phyloP scores from a whole-genome alignment of 2,113 vertebrate genomes.

The Dunckerocampus dactyliophorus region DNA sequence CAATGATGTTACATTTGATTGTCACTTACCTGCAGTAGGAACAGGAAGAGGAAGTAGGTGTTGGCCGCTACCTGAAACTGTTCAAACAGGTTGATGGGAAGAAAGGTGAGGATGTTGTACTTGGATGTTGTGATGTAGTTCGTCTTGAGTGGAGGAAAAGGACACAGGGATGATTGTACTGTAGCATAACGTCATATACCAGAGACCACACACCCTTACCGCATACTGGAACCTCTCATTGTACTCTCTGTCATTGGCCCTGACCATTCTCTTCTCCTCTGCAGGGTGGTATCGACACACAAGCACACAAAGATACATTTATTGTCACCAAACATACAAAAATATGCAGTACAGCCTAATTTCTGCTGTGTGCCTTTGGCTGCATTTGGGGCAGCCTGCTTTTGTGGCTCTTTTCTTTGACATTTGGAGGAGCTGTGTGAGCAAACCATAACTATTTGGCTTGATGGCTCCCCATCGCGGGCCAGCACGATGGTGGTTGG shows the following conservation, averaged over 20 bases:
- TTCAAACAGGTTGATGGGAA: constrained; percentile 95
- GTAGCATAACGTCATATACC: not conserved
- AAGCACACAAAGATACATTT: not conserved
- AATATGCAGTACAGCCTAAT: not conserved
- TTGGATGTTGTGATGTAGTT: constrained; percentile 97
- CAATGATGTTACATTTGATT: not conserved
- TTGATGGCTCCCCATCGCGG: no score
- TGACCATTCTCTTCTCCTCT: constrained; percentile 90
- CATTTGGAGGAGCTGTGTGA: no score
- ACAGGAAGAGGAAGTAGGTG: constrained; percentile 95
- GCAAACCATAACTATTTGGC: no score
- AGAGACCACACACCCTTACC: constrained; percentile 65
- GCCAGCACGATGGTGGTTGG: no score
- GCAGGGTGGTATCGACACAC: constrained; percentile 28
- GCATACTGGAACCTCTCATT: constrained; percentile 94
- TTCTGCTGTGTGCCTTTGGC: no score
- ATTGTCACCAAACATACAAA: not conserved
- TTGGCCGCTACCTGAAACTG: constrained; percentile 98
- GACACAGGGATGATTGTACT: not conserved
- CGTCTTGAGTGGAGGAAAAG: constrained; percentile 66
- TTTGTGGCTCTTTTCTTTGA: no score
- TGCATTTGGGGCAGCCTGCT: no score
- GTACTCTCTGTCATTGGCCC: constrained; percentile 87
- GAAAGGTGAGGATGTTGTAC: constrained; percentile 91
- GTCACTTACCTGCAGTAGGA: constrained; percentile 86